Conservation (phyloP, 2,888 invertebrate species). For the Drosophila paranaensis region DNA sequence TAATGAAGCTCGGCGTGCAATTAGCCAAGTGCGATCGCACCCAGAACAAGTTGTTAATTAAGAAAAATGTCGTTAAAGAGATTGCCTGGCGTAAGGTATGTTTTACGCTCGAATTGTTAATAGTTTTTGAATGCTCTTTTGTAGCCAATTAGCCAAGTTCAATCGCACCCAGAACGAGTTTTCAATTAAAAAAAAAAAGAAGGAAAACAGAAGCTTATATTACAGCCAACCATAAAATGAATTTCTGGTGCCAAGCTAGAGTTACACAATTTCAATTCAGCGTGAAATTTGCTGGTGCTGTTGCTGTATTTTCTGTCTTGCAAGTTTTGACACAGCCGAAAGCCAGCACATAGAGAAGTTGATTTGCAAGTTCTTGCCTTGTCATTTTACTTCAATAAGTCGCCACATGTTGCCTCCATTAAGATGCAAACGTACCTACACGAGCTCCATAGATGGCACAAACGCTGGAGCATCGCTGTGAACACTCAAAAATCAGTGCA, state of each 20-base stretch:
- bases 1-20: background rate
- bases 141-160: slow-evolving; percentile 7
- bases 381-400: slow-evolving; percentile 1
- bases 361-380: slow-evolving; percentile 29
- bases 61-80: background rate
- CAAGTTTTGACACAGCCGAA: slow-evolving; percentile 12
- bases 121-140: background rate
- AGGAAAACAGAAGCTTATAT: slow-evolving; percentile 6
- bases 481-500: too few species aligned
- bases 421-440: too few species aligned
- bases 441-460: too few species aligned
- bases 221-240: slow-evolving; percentile 1
- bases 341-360: slow-evolving; percentile 16
- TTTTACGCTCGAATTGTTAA: background rate
- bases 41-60: slow-evolving; percentile 5
- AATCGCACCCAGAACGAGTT: background rate
- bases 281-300: slow-evolving; percentile 5
- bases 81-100: background rate
- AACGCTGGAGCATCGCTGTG: too few species aligned
- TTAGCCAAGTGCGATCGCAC: background rate
- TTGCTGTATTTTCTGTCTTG: slow-evolving; percentile 14
- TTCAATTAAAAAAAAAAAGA: background rate
- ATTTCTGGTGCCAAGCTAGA: slow-evolving; percentile 1
- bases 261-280: slow-evolving; percentile 22
- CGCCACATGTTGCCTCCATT: too few species aligned